Percentiles rank a stretch among this genome's conserved stretches.
These are phyloP conservation scores for Eristalinus aeneus DNA, from an alignment of 2,888 invertebrate species.

Conservation along the genomic window DNA sequence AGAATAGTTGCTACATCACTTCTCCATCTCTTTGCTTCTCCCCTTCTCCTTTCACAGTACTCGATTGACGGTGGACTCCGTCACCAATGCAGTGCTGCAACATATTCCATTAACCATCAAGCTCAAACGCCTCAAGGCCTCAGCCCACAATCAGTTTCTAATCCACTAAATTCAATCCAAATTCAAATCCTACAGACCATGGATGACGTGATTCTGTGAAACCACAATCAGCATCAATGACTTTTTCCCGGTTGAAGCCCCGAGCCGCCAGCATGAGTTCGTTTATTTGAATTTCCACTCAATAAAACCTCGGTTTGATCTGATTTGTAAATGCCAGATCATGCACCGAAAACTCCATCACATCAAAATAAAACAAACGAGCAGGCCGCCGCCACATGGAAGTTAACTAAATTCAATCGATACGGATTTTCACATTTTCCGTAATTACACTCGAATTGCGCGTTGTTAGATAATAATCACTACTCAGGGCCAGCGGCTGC, in stretches of 20 bases:
- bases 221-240: background rate
- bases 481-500: background rate
- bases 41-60: too few species aligned
- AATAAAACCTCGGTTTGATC: background rate
- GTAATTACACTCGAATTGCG: background rate
- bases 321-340: background rate
- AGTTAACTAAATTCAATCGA: background rate
- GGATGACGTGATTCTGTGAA: too few species aligned
- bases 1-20: too few species aligned
- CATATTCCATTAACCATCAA: too few species aligned
- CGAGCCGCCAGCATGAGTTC: background rate
- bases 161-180: too few species aligned
- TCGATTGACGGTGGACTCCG: too few species aligned
- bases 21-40: too few species aligned
- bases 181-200: too few species aligned
- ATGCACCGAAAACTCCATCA: background rate
- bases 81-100: too few species aligned
- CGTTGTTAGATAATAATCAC: background rate
- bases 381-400: background rate
- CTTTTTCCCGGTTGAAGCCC: too few species aligned
- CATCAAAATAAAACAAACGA: background rate
- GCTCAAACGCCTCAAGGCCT: too few species aligned
- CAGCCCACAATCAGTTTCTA: too few species aligned
- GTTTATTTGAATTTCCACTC: background rate
- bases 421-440: background rate